Conservation (phyloP, 2,888 invertebrate genomes). For the Aporophyla lueneburgensis region DNA sequence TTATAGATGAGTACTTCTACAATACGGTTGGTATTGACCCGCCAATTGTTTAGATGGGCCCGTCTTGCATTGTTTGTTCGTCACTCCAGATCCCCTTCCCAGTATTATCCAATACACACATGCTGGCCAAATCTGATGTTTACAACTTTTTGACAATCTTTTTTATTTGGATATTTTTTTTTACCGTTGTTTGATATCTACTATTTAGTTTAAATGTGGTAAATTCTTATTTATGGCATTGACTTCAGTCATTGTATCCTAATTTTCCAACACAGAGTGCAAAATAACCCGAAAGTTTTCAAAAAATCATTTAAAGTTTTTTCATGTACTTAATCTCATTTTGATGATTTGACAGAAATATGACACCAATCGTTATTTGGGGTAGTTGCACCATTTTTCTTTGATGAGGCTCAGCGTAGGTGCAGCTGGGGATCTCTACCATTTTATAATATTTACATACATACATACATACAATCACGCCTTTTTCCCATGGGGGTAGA, state of each 20-base stretch:
- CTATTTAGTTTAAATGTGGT: not conserved
- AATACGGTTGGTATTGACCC: not conserved
- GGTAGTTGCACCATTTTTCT: not conserved
- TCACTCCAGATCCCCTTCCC: not conserved
- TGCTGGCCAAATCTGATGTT: not conserved
- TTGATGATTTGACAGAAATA: too few relatives aligned
- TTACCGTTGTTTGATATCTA: not conserved
- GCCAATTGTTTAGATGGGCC: not conserved
- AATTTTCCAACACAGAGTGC: not conserved
- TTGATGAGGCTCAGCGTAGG: not conserved
- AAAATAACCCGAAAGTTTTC: too few relatives aligned
- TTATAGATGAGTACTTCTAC: not conserved
- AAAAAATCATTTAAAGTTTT: not conserved
- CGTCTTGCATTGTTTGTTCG: not conserved
- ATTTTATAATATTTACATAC: too few relatives aligned
- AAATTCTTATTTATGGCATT: not conserved
- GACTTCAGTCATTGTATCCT: not conserved
- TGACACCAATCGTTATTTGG: not conserved
- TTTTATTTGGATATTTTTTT: not conserved
- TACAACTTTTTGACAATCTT: not conserved
- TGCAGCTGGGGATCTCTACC: not conserved
- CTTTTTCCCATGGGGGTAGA: too few relatives aligned
- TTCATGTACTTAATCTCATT: not conserved
- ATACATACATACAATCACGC: too few relatives aligned
- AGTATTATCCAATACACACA: not conserved